These are phyloP conservation scores for Pitangus sulphuratus DNA, from an alignment of 2,797 vertebrate genomes.

Conservation along the genomic window DNA sequence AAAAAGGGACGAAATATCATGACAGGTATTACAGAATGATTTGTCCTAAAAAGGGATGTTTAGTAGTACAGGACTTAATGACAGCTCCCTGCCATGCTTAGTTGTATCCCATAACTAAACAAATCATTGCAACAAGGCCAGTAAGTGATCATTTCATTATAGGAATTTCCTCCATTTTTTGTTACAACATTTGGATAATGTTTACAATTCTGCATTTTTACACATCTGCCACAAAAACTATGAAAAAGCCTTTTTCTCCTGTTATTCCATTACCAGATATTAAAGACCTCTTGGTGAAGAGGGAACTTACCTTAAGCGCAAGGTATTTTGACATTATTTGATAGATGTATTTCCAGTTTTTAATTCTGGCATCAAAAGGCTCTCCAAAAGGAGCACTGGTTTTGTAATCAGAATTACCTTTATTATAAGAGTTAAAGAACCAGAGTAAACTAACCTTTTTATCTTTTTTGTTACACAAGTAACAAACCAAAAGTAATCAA, in stretches of 20 bases:
- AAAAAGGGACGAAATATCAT: background rate
- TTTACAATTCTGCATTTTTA: background rate
- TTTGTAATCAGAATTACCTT: background rate
- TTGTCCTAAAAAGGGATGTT: background rate
- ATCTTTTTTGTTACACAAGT: fast-evolving
- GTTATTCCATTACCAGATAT: background rate
- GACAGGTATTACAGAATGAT: background rate
- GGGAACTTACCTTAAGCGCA: background rate
- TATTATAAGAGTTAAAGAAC: background rate
- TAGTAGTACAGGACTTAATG: background rate
- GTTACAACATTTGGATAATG: background rate
- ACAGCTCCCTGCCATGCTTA: background rate
- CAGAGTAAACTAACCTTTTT: background rate
- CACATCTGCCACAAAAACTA: background rate
- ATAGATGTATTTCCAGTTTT: background rate
- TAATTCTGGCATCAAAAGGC: background rate
- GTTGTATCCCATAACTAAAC: background rate
- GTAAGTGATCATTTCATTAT: background rate
- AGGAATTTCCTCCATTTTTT: background rate
- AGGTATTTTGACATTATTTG: background rate
- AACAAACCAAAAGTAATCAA: background rate
- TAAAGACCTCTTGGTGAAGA: background rate
- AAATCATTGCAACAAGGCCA: background rate
- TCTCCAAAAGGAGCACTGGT: background rate
- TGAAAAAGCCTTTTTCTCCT: background rate